Conservation (phyloP, 2,888 invertebrate genomes). For the Epinotia brunnichana region DNA sequence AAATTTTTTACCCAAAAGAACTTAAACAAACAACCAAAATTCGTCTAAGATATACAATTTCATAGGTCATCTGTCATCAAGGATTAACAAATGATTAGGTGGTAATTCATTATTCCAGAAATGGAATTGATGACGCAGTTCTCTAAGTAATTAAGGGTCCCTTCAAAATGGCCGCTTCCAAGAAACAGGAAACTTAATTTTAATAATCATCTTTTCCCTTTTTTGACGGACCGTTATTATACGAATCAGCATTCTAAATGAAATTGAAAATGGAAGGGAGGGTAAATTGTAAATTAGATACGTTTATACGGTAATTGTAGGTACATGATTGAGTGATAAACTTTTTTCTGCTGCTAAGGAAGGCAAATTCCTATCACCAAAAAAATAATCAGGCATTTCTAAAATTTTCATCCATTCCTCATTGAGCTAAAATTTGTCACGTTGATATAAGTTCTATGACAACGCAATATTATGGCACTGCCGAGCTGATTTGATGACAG, state of each 20-base stretch:
- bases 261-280: not conserved
- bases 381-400: too few species aligned
- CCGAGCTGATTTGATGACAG: too few species aligned
- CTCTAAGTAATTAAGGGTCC: conserved; percentile 26
- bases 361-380: too few species aligned
- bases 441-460: too few species aligned
- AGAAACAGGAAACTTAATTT: conserved; percentile 29
- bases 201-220: conserved; percentile 8
- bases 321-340: too few species aligned
- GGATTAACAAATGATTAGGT: conserved; percentile 1
- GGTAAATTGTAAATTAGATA: not conserved
- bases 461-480: too few species aligned
- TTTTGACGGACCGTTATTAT: conserved; percentile 1
- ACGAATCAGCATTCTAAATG: conserved; percentile 1
- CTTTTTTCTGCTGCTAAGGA: too few species aligned
- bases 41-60: not conserved
- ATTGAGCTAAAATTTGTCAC: too few species aligned
- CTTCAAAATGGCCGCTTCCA: not conserved
- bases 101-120: conserved; percentile 7
- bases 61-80: conserved; percentile 12
- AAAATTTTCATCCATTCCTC: too few species aligned
- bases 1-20: not conserved
- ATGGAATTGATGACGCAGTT: not conserved
- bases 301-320: not conserved
- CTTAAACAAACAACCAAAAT: not conserved